Percentiles rank a stretch among this genome's conserved stretches.
These are phyloP conservation scores for Crenichthys baileyi DNA, from an alignment of 2,797 vertebrate species.

Conservation along the genomic window DNA sequence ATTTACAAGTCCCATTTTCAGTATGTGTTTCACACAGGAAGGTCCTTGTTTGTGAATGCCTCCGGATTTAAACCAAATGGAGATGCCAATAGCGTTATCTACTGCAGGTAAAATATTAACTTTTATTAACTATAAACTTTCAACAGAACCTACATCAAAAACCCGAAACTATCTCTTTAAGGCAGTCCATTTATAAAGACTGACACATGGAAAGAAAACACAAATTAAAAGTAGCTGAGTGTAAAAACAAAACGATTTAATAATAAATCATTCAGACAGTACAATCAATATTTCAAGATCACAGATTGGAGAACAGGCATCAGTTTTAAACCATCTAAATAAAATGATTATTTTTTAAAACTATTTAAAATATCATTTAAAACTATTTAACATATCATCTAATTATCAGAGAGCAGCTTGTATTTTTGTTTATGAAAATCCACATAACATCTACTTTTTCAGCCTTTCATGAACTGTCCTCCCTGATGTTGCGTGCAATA, in stretches of 20 bases:
- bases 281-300: constrained; percentile 12
- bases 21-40: neutral
- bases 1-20: neutral
- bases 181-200: neutral
- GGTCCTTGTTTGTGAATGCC: neutral
- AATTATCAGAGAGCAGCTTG: neutral
- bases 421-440: neutral
- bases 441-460: neutral
- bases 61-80: neutral
- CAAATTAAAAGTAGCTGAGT: neutral
- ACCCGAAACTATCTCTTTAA: neutral
- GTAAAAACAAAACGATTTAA: neutral
- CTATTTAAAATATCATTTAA: neutral
- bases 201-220: neutral
- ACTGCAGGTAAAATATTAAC: neutral
- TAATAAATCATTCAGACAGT: constrained; percentile 5
- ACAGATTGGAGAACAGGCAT: neutral
- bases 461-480: constrained; percentile 5
- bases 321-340: neutral
- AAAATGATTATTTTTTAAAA: neutral
- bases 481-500: constrained; percentile 20
- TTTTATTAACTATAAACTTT: neutral
- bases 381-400: neutral
- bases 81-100: neutral
- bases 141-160: neutral